phyloP scores from a whole-genome alignment of 2,888 invertebrate genomes.

The Congeria kusceri region DNA sequence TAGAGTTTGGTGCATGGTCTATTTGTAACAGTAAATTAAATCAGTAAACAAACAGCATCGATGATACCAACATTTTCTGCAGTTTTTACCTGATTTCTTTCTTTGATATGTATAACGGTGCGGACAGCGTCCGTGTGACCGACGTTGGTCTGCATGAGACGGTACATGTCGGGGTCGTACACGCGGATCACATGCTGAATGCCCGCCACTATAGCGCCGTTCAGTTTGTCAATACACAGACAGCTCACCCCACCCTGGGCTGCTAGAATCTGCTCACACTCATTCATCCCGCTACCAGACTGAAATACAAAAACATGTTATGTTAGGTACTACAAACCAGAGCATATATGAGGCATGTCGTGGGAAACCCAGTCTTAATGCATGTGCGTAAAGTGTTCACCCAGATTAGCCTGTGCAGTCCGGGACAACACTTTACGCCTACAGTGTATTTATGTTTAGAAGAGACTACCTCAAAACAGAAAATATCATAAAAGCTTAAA shows the following conservation, averaged over 20 bases:
- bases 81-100: conserved; percentile 80
- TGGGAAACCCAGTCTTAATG: no score
- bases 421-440: no score
- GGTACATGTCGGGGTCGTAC: conserved; percentile 82
- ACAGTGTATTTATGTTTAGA: no score
- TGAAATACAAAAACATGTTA: conserved; percentile 50
- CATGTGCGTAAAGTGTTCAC: no score
- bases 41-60: neutral
- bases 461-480: no score
- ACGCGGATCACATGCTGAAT: conserved; percentile 83
- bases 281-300: conserved; percentile 82
- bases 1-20: no score
- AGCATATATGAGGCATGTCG: no score
- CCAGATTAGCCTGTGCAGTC: no score
- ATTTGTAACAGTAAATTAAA: neutral
- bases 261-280: conserved; percentile 82
- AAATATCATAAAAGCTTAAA: no score
- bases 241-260: conserved; percentile 79
- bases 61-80: neutral
- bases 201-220: conserved; percentile 83
- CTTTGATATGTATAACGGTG: conserved; percentile 83
- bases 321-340: no score
- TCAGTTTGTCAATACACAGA: conserved; percentile 81
- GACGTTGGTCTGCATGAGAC: conserved; percentile 83
- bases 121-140: conserved; percentile 84